phyloP scores from a whole-genome alignment of 2,113 vertebrate genomes.

The Pomatorhinus ruficollis region DNA sequence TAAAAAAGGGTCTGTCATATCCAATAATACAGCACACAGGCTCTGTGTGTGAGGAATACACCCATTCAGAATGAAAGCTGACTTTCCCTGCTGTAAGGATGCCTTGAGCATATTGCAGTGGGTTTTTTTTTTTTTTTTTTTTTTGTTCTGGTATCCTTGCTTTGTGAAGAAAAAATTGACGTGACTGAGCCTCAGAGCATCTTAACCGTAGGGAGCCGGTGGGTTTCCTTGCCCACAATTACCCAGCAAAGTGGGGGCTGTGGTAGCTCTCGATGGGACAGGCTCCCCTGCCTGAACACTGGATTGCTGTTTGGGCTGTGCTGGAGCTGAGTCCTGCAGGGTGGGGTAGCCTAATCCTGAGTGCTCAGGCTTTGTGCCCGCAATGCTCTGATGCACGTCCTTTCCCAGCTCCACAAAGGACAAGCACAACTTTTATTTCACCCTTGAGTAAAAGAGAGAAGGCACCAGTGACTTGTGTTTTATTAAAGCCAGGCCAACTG shows the following conservation, averaged over 20 bases:
- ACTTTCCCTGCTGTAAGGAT: not conserved
- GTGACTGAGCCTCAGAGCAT: not conserved
- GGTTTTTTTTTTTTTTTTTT: no score
- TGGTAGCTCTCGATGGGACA: not conserved
- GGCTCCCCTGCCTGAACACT: not conserved
- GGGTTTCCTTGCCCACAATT: not conserved
- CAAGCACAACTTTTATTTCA: slow-evolving; percentile 11
- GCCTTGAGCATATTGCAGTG: not conserved
- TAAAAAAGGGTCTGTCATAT: not conserved
- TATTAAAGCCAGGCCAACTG: slow-evolving; percentile 57
- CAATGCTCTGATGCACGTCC: not conserved
- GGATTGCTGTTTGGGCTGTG: not conserved
- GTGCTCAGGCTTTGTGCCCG: not conserved
- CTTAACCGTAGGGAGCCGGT: not conserved
- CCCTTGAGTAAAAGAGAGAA: not conserved
- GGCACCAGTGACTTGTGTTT: slow-evolving; percentile 30
- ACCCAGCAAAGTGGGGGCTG: not conserved
- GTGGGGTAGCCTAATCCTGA: not conserved
- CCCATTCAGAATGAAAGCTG: not conserved
- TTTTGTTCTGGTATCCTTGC: not conserved
- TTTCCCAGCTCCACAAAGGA: not conserved
- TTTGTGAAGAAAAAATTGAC: not conserved
- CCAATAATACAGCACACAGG: not conserved
- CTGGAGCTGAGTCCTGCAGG: not conserved
- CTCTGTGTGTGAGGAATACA: not conserved